Percentiles rank a stretch among this genome's conserved stretches.
Conservation (phyloP, 2,113 vertebrate genomes). For the Phaetusa simplex region DNA sequence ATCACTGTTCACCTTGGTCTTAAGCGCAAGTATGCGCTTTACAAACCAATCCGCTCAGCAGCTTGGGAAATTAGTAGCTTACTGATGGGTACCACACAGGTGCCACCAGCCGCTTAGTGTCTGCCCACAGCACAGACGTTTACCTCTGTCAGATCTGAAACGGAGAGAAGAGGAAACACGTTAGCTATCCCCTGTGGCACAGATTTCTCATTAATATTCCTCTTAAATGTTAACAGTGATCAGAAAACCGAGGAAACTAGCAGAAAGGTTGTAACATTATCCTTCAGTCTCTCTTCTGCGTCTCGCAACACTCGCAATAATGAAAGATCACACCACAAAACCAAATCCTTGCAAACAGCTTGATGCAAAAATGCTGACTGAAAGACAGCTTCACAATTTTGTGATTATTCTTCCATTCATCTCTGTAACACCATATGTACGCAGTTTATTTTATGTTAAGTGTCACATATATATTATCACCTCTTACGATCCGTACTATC, state of each 20-base stretch:
- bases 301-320: background rate
- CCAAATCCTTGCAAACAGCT: background rate
- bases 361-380: background rate
- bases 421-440: background rate
- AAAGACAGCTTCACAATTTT: background rate
- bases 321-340: background rate
- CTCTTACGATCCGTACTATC: background rate
- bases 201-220: background rate
- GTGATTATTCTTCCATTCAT: background rate
- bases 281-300: background rate
- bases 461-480: conserved; percentile 1
- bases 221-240: background rate
- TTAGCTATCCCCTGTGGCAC: background rate
- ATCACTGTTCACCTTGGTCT: background rate
- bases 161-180: background rate
- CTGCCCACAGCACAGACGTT: background rate
- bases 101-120: background rate
- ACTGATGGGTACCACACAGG: background rate
- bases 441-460: background rate
- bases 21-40: background rate
- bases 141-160: background rate
- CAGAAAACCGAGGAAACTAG: background rate
- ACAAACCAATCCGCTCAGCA: background rate
- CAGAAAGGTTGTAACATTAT: background rate
- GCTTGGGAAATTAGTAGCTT: background rate